These are phyloP conservation scores for Listronotus oregonensis DNA, from an alignment of 1,140 invertebrate species.

Conservation along the genomic window DNA sequence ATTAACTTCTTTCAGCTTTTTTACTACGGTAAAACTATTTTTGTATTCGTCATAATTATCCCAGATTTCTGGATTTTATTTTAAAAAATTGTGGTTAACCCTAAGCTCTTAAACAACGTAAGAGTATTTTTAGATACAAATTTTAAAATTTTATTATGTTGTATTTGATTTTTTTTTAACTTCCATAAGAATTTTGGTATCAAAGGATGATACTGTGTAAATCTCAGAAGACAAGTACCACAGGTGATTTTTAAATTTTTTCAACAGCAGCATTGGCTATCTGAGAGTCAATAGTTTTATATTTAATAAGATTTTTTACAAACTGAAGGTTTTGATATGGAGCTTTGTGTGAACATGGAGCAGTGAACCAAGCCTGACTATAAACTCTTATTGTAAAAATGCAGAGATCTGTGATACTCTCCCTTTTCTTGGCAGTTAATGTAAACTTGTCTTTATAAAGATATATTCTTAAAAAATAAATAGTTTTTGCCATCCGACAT, in stretches of 20 bases:
- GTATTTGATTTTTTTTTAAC: no score
- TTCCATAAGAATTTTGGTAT: no score
- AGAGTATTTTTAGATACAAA: no score
- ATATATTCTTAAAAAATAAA: no score
- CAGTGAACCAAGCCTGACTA: background rate
- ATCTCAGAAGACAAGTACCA: constrained; percentile 20
- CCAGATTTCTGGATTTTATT: background rate
- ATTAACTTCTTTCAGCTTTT: constrained; percentile 38
- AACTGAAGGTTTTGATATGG: constrained; percentile 9
- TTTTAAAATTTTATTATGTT: no score
- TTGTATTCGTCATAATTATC: background rate
- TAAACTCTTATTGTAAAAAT: background rate
- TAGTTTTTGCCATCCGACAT: constrained; percentile 52
- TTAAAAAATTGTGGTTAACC: no score
- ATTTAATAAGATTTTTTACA: background rate
- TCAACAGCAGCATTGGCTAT: constrained; percentile 24
- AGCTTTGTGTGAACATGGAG: background rate
- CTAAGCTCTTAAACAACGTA: no score
- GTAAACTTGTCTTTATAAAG: constrained; percentile 41
- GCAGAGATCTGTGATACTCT: constrained; percentile 31
- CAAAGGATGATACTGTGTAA: background rate
- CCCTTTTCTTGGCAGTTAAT: constrained; percentile 34
- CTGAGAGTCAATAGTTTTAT: constrained; percentile 20
- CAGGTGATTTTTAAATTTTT: no score
- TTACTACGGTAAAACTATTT: background rate